Percentiles rank a stretch among this genome's conserved stretches.
These are phyloP conservation scores for Xestia sexstrigata DNA, from an alignment of 2,888 invertebrate species.

Conservation along the genomic window DNA sequence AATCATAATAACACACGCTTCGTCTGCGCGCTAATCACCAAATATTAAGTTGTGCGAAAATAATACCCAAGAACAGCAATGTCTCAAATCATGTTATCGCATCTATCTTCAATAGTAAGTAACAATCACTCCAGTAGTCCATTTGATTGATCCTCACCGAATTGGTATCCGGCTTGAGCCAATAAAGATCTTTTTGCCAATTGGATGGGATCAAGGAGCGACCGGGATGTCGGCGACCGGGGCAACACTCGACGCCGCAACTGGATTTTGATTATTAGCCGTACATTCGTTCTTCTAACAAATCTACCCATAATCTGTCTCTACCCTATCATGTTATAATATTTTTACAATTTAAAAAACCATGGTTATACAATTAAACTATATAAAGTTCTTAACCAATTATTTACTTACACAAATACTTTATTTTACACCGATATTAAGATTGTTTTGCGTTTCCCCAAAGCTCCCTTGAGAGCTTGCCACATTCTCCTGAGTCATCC, in stretches of 20 bases:
- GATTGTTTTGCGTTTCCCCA: background rate
- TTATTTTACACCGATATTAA: background rate
- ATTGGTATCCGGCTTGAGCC: constrained; percentile 82
- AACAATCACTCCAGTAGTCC: constrained; percentile 79
- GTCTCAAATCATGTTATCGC: constrained; percentile 71
- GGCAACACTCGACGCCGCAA: constrained; percentile 75
- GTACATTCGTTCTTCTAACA: constrained; percentile 36
- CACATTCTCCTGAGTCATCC: background rate
- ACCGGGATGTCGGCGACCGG: constrained; percentile 67
- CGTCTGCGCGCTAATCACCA: constrained; percentile 43
- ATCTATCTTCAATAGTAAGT: constrained; percentile 71
- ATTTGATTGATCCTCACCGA: constrained; percentile 80
- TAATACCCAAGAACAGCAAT: constrained; percentile 55
- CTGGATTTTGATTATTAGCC: constrained; percentile 70
- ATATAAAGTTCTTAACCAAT: background rate
- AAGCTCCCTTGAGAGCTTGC: background rate
- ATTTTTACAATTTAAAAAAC: background rate
- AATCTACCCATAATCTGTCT: constrained; percentile 8
- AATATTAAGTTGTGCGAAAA: constrained; percentile 51
- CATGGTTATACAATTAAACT: background rate
- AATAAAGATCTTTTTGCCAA: constrained; percentile 86
- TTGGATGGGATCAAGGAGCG: constrained; percentile 80
- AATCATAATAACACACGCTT: constrained; percentile 34
- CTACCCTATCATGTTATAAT: constrained; percentile 14
- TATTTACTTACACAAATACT: background rate